A percentile compares a stretch with the other conserved stretches of the same genome.
Conservation (phyloP, 2,888 invertebrate genomes). For the Buathra laborator region DNA sequence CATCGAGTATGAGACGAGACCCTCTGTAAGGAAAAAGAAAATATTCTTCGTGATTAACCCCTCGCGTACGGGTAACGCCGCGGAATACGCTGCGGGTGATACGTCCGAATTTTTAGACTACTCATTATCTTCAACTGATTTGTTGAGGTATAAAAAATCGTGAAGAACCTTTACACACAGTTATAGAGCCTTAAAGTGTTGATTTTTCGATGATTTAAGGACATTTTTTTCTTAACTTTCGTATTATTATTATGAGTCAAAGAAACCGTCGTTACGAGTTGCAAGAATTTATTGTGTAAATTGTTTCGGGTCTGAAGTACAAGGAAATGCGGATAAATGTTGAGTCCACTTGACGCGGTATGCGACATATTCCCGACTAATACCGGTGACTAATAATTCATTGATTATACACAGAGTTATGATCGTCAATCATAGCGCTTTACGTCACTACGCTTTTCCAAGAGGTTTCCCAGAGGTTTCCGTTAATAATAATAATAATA, state of each 20-base stretch:
- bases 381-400: constrained; percentile 30
- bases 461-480: constrained; percentile 37
- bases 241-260: too few relatives aligned
- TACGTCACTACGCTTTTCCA: constrained; percentile 27
- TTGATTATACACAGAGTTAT: constrained; percentile 6
- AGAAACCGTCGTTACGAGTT: too few relatives aligned
- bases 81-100: neutral
- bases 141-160: too few relatives aligned
- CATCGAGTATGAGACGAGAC: constrained; percentile 92
- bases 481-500: constrained; percentile 46
- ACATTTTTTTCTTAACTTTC: too few relatives aligned
- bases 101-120: too few relatives aligned
- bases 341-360: neutral
- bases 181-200: too few relatives aligned
- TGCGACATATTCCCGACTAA: constrained; percentile 4
- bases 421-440: constrained; percentile 46
- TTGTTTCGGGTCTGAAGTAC: too few relatives aligned
- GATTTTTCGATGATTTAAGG: too few relatives aligned
- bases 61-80: neutral
- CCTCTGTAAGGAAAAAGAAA: constrained; percentile 87
- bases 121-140: too few relatives aligned
- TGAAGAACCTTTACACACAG: too few relatives aligned
- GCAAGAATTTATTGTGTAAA: too few relatives aligned
- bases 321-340: neutral
- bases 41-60: constrained; percentile 1